A percentile compares a stretch with the other conserved stretches of the same genome.
Evolutionary conservation across 2,888 invertebrate genomes (phyloP).

Genomic region (Hyalella azteca): DNA sequence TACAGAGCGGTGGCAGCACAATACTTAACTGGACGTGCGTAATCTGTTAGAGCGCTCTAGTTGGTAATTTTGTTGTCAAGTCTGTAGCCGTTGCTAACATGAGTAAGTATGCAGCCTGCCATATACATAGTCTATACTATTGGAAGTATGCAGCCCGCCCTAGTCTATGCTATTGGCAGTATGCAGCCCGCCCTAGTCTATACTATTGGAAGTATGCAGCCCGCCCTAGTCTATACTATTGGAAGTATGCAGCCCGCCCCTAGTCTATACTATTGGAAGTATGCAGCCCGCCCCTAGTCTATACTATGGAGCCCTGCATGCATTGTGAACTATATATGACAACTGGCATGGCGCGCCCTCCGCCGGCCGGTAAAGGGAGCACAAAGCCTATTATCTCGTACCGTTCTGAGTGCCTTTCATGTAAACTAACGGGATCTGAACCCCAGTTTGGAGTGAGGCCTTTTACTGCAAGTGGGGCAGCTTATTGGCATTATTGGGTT

Average conservation of each 20-base stretch:
- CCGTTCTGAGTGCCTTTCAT: not conserved
- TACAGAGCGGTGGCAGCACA: not conserved
- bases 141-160: not conserved
- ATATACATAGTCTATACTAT: not conserved
- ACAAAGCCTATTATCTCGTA: not conserved
- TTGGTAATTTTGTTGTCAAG: slow-evolving; percentile 10
- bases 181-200: too few species aligned
- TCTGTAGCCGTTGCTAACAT: too few species aligned
- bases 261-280: not conserved
- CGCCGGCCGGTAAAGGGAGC: not conserved
- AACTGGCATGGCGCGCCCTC: not conserved
- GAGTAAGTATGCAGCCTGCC: not conserved
- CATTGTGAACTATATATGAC: not conserved
- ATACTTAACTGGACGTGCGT: not conserved
- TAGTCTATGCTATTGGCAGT: too few species aligned
- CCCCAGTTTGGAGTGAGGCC: too few species aligned
- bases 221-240: not conserved
- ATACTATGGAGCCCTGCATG: too few species aligned
- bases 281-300: not conserved
- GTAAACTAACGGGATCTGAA: slow-evolving; percentile 24
- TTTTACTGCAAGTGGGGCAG: too few species aligned
- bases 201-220: not conserved
- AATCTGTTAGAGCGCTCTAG: slow-evolving; percentile 2
- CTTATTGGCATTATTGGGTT: too few species aligned
- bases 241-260: not conserved